Percentiles rank a stretch among this genome's conserved stretches.
Conservation (phyloP, 2,113 vertebrate species). For the Dipodomys ordii region DNA sequence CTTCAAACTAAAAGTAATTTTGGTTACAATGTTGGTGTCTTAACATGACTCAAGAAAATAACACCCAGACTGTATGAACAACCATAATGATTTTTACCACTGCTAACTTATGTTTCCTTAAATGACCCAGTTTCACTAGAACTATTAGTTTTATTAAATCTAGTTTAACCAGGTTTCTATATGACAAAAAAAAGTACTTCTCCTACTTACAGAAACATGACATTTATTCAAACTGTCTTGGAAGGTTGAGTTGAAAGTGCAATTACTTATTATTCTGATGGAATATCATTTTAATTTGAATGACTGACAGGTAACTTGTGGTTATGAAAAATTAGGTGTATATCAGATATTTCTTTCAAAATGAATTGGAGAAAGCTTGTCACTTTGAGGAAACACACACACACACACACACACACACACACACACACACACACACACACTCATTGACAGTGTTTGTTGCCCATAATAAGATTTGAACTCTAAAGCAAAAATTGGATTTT, state of each 20-base stretch:
- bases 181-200: neutral
- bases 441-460: neutral
- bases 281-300: neutral
- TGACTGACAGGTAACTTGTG: conserved; percentile 41
- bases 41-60: neutral
- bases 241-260: neutral
- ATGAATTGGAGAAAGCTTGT: neutral
- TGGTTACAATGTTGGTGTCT: neutral
- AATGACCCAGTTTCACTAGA: neutral
- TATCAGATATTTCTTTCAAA: conserved; percentile 33
- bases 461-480: conserved; percentile 20
- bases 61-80: neutral
- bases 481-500: neutral
- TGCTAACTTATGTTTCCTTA: neutral
- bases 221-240: neutral
- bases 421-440: too few species aligned
- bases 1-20: neutral
- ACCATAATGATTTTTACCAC: neutral
- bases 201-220: neutral
- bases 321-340: conserved; percentile 30
- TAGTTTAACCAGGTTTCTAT: neutral
- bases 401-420: too few species aligned
- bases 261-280: neutral
- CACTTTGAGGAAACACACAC: neutral
- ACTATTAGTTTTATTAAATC: conserved; percentile 2